phyloP scores from a whole-genome alignment of 2,797 vertebrate genomes.

The Calcarius lapponicus region DNA sequence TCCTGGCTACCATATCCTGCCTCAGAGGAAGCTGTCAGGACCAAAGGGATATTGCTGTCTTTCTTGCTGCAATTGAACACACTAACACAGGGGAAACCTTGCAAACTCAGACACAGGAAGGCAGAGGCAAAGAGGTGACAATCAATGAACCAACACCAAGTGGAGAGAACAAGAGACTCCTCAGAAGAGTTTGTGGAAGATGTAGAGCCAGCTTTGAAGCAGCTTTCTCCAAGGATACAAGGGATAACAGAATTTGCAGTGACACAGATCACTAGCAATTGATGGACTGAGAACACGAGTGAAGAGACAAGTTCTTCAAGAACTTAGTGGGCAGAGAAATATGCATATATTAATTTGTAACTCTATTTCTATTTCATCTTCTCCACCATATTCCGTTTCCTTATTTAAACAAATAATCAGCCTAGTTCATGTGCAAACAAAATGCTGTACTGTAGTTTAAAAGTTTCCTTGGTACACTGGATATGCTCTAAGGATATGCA shows the following conservation, averaged over 20 bases:
- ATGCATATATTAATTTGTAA: not conserved
- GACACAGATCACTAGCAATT: not conserved
- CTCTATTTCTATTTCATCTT: not conserved
- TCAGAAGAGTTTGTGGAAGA: not conserved
- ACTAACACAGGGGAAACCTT: not conserved
- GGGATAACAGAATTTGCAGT: not conserved
- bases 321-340: not conserved
- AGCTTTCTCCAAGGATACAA: not conserved
- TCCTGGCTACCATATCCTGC: not conserved
- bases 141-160: not conserved
- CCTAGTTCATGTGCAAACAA: not conserved
- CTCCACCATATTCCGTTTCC: not conserved
- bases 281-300: not conserved
- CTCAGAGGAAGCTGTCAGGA: not conserved
- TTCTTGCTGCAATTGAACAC: not conserved
- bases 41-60: not conserved
- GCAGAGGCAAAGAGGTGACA: not conserved
- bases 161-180: not conserved
- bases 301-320: not conserved
- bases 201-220: not conserved
- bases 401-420: not conserved
- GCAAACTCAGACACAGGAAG: not conserved
- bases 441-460: not conserved
- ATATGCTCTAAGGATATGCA: not conserved
- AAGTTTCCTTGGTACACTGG: not conserved